Conservation (phyloP, 2,797 vertebrate genomes). For the Syndactyla subalaris region DNA sequence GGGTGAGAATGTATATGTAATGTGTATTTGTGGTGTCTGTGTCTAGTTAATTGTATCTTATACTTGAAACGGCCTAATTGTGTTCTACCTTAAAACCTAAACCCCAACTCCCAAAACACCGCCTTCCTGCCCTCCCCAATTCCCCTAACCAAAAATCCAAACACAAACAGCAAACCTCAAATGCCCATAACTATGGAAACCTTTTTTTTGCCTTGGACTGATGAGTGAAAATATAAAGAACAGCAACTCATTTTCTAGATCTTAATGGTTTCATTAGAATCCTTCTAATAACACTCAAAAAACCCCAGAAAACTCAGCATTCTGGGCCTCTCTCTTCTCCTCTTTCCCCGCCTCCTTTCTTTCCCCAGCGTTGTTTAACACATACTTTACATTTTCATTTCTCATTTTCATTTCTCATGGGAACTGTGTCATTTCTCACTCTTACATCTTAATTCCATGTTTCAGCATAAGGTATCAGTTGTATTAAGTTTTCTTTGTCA, state of each 20-base stretch:
- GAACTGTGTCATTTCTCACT: not conserved
- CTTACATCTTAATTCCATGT: constrained; percentile 57
- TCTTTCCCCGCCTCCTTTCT: not conserved
- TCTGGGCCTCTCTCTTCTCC: not conserved
- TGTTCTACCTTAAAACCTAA: not conserved
- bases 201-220: not conserved
- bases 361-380: constrained; percentile 33
- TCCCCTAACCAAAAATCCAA: not conserved
- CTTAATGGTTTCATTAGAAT: constrained; percentile 1
- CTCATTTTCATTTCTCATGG: constrained; percentile 56
- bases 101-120: not conserved
- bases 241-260: not conserved
- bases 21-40: constrained; percentile 23
- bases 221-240: not conserved
- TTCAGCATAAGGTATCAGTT: constrained; percentile 21
- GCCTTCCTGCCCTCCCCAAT: not conserved
- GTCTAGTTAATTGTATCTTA: constrained; percentile 7
- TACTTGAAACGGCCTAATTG: not conserved
- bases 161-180: not conserved
- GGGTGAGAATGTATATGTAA: constrained; percentile 10
- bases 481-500: constrained; percentile 36
- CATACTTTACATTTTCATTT: constrained; percentile 56
- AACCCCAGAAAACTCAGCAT: not conserved
- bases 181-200: not conserved
- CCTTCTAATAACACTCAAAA: not conserved